These are phyloP conservation scores for Hemitrygon akajei DNA, from an alignment of 2,797 vertebrate species.

Conservation along the genomic window DNA sequence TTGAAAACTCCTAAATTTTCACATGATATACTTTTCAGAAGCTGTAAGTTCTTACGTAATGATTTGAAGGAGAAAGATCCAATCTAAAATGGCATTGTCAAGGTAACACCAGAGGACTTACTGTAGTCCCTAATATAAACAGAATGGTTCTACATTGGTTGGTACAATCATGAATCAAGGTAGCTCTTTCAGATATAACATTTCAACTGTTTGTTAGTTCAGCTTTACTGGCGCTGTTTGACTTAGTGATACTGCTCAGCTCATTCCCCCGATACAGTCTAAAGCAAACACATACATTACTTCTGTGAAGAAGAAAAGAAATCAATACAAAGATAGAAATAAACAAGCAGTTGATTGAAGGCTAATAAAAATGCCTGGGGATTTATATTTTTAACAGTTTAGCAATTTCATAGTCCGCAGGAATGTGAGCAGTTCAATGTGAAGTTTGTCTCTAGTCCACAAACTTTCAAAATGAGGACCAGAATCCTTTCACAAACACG, in stretches of 20 bases:
- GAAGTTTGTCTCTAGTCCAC: not conserved
- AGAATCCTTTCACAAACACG: not conserved
- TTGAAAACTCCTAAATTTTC: not conserved
- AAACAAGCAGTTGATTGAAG: not conserved
- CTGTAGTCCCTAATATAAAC: not conserved
- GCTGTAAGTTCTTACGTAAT: not conserved
- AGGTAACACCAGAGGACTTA: not conserved
- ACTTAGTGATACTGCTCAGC: not conserved
- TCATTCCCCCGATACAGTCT: not conserved
- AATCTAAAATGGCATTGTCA: not conserved
- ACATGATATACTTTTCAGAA: not conserved
- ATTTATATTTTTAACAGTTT: not conserved
- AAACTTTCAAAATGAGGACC: not conserved
- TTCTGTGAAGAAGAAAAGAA: not conserved
- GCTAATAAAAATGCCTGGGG: not conserved
- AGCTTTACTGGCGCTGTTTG: not conserved
- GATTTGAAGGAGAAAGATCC: not conserved
- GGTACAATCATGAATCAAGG: not conserved
- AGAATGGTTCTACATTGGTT: not conserved
- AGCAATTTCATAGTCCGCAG: not conserved
- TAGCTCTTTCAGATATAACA: not conserved
- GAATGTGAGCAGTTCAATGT: not conserved
- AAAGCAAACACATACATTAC: constrained; percentile 15
- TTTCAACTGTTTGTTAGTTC: not conserved
- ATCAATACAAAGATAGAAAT: not conserved